phyloP scores from a whole-genome alignment of 2,797 vertebrate species.

The Stomatorhinus walkeri region DNA sequence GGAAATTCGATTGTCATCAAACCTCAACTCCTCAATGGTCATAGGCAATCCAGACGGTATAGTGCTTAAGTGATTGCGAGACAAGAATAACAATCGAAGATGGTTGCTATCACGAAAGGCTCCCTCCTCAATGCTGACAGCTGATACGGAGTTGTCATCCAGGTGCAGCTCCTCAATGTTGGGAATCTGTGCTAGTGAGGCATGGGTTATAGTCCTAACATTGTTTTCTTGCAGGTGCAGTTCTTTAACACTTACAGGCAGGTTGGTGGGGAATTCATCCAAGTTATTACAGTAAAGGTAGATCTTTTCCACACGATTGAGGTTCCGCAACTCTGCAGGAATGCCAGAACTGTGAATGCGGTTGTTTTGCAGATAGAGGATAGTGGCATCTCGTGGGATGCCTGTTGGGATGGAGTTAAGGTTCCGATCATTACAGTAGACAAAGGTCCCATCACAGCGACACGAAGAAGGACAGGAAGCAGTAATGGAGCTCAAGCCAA shows the following conservation, averaged over 20 bases:
- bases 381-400: constrained; percentile 90
- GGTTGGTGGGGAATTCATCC: constrained; percentile 97
- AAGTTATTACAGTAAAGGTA: constrained; percentile 97
- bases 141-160: constrained; percentile 98
- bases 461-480: constrained; percentile 88
- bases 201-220: constrained; percentile 90
- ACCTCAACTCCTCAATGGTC: constrained; percentile 94
- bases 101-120: constrained; percentile 93
- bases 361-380: constrained; percentile 99
- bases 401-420: constrained; percentile 94
- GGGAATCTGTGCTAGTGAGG: constrained; percentile 90
- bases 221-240: constrained; percentile 99
- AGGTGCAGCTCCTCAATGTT: constrained; percentile 96
- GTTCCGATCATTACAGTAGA: constrained; percentile 98
- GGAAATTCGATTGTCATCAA: constrained; percentile 99
- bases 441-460: constrained; percentile 94
- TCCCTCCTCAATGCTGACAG: constrained; percentile 96
- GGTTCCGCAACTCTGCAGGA: constrained; percentile 81
- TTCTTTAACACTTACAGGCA: constrained; percentile 91
- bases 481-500: constrained; percentile 77
- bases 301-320: constrained; percentile 90
- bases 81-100: constrained; percentile 94
- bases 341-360: constrained; percentile 97
- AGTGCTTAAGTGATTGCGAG: constrained; percentile 95
- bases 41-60: constrained; percentile 91